A percentile compares a stretch with the other conserved stretches of the same genome.
Evolutionary conservation across 2,797 vertebrate species (phyloP).

Genomic region (Poliocrania exsul): DNA sequence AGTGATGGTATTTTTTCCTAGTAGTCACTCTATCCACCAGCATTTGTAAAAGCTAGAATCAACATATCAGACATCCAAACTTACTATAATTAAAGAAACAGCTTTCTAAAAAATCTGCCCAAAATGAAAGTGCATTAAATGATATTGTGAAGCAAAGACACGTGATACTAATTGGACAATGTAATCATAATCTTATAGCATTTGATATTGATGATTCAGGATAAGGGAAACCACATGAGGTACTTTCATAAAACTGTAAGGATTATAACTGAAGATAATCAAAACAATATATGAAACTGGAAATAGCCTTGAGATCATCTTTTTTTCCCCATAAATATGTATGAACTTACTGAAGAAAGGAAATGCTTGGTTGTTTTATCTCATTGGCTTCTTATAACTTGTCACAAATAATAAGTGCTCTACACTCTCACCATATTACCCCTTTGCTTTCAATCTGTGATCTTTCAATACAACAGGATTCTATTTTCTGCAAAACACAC

Average conservation of each 20-base stretch:
- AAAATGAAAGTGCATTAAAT: background rate
- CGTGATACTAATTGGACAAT: background rate
- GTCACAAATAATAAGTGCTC: background rate
- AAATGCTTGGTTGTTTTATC: background rate
- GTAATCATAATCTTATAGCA: background rate
- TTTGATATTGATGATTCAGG: background rate
- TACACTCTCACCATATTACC: background rate
- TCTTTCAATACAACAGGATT: background rate
- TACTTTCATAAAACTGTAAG: background rate
- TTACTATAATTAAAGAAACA: background rate
- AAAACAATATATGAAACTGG: background rate
- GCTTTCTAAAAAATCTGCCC: background rate
- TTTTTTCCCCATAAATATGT: background rate
- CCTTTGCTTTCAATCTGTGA: background rate
- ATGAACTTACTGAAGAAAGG: background rate
- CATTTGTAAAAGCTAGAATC: background rate
- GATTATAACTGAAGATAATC: background rate
- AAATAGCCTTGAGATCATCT: background rate
- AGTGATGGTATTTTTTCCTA: background rate
- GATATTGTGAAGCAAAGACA: background rate
- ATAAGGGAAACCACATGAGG: background rate
- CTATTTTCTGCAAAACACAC: background rate
- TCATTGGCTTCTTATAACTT: background rate
- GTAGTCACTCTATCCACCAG: background rate
- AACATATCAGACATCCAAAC: background rate